Evolutionary conservation across 2,113 vertebrate genomes (phyloP).

Genomic region (Gasterosteus nipponicus): DNA sequence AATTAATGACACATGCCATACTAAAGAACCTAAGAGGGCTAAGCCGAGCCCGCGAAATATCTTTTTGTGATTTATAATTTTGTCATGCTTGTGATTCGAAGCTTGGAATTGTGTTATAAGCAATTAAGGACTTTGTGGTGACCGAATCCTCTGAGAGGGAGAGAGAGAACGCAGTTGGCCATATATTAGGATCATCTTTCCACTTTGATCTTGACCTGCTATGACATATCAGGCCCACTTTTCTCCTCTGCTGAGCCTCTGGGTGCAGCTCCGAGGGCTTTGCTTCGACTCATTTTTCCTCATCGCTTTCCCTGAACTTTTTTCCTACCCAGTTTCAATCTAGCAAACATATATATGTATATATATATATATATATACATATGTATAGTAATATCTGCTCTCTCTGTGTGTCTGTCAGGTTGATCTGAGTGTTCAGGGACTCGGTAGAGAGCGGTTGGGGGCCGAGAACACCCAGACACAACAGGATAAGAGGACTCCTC

Average conservation of each 20-base stretch:
- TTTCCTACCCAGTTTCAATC: conserved; percentile 22
- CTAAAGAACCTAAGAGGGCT: not conserved
- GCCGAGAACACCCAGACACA: conserved; percentile 60
- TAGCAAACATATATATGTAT: not conserved
- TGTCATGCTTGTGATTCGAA: conserved; percentile 19
- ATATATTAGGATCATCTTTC: conserved; percentile 65
- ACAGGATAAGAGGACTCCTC: conserved; percentile 71
- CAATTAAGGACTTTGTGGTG: conserved; percentile 19
- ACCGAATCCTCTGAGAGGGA: conserved; percentile 23
- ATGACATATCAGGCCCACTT: conserved; percentile 70
- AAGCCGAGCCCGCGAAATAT: conserved; percentile 5
- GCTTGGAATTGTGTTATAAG: conserved; percentile 26
- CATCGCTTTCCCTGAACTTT: conserved; percentile 21
- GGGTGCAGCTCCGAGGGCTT: conserved; percentile 32
- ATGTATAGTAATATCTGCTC: conserved; percentile 12
- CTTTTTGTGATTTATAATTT: conserved; percentile 21
- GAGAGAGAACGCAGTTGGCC: conserved; percentile 32
- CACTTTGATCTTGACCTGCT: conserved; percentile 70
- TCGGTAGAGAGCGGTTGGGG: conserved; percentile 57
- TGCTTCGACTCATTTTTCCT: conserved; percentile 23
- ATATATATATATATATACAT: not conserved
- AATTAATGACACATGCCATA: conserved; percentile 17
- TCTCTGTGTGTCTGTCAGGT: conserved; percentile 50
- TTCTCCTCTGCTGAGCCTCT: conserved; percentile 54
- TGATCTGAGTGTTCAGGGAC: conserved; percentile 57